Percentiles rank a stretch among this genome's conserved stretches.
Conservation (phyloP, 2,113 vertebrate genomes). For the Istiophorus platypterus region DNA sequence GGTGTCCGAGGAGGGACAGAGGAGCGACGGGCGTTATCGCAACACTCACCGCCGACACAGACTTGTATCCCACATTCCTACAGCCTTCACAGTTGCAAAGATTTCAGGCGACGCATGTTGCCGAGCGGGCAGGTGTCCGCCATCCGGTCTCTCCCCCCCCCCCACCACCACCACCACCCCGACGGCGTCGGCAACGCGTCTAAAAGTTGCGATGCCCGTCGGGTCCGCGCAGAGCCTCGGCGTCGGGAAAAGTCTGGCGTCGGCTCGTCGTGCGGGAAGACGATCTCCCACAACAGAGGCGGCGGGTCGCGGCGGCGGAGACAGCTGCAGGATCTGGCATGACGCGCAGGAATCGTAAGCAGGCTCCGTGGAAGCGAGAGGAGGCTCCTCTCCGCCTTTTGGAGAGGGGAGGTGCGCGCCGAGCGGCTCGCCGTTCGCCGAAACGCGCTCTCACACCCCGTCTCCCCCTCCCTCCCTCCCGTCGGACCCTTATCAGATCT, state of each 20-base stretch:
- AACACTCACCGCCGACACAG: constrained; percentile 75
- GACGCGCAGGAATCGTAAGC: constrained; percentile 62
- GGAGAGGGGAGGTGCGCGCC: constrained; percentile 65
- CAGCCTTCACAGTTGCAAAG: constrained; percentile 44
- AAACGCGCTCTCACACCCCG: constrained; percentile 47
- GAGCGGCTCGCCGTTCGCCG: constrained; percentile 39
- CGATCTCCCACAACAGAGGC: constrained; percentile 45
- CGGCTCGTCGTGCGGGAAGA: constrained; percentile 38
- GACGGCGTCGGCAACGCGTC: constrained; percentile 10
- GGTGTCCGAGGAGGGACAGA: background rate
- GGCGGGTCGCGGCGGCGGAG: constrained; percentile 53
- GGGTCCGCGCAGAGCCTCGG: constrained; percentile 14
- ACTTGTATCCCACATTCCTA: constrained; percentile 79
- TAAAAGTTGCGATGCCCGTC: constrained; percentile 62
- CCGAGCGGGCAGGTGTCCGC: constrained; percentile 59
- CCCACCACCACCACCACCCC: too few relatives aligned
- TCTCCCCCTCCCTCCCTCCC: constrained; percentile 42
- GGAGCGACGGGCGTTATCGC: background rate
- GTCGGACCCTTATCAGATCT: constrained; percentile 3
- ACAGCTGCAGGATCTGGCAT: constrained; percentile 82
- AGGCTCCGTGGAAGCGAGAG: constrained; percentile 51
- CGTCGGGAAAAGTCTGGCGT: constrained; percentile 10
- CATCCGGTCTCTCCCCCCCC: too few relatives aligned
- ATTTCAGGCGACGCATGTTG: constrained; percentile 36
- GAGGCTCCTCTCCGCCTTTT: constrained; percentile 31